Conservation (phyloP, 2,797 vertebrate species). For the Myotis daubentonii region DNA sequence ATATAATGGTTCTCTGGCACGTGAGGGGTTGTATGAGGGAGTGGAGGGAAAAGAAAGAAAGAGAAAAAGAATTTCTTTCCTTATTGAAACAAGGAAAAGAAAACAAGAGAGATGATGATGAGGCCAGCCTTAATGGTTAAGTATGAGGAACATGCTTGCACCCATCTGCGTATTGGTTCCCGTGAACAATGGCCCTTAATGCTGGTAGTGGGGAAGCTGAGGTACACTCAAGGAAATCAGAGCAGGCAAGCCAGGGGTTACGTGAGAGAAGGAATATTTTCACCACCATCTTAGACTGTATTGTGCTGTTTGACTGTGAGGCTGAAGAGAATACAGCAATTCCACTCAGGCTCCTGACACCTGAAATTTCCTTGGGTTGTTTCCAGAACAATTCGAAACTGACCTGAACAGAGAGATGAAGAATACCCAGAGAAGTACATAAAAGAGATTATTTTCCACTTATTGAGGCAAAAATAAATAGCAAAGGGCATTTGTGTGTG, state of each 20-base stretch:
- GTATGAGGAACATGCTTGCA: background rate
- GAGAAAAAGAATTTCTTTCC: background rate
- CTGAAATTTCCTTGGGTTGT: background rate
- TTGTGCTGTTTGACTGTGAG: background rate
- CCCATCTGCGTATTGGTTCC: background rate
- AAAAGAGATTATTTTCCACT: background rate
- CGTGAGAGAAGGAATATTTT: background rate
- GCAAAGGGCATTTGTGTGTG: background rate
- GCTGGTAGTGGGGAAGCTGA: background rate
- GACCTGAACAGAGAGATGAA: background rate
- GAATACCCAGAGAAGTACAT: background rate
- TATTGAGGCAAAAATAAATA: background rate
- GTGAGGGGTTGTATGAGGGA: background rate
- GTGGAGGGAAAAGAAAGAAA: background rate
- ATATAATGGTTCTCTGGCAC: background rate
- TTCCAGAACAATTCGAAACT: background rate
- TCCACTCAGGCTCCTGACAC: background rate
- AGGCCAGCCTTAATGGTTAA: background rate
- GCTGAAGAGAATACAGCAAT: background rate
- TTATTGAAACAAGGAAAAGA: background rate
- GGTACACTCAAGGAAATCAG: background rate
- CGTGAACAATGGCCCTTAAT: background rate
- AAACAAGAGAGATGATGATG: background rate
- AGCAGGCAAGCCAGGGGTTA: background rate
- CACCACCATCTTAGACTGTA: background rate